A percentile compares a stretch with the other conserved stretches of the same genome.
Evolutionary conservation across 2,888 invertebrate genomes (phyloP).

Genomic region (Sycophila texana): DNA sequence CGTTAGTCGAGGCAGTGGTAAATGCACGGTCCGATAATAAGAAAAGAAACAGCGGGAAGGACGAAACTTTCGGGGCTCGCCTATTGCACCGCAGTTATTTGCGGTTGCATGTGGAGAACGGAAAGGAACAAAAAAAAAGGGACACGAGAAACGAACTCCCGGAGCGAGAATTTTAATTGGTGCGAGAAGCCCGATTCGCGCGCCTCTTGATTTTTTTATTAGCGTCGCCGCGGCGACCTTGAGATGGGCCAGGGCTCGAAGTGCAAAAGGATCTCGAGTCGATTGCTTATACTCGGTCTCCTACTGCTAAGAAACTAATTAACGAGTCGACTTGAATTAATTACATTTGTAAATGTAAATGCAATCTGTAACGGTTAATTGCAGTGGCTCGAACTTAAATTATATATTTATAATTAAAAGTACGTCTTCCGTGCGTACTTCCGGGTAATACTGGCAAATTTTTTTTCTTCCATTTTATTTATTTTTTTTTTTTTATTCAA

Average conservation of each 20-base stretch:
- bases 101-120: neutral
- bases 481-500: too few species aligned
- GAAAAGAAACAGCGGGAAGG: neutral
- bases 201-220: neutral
- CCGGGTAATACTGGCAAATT: too few species aligned
- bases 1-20: too few species aligned
- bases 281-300: too few species aligned
- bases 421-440: neutral
- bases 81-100: neutral
- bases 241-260: neutral
- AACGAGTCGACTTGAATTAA: neutral
- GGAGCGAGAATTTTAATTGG: slow-evolving; percentile 41
- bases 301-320: slow-evolving; percentile 32
- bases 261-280: too few species aligned
- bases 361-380: too few species aligned
- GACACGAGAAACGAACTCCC: neutral
- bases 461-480: too few species aligned
- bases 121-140: neutral
- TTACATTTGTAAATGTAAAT: too few species aligned
- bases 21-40: neutral
- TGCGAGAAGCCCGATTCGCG: slow-evolving; percentile 3
- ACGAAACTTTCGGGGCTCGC: neutral
- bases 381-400: too few species aligned
- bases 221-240: slow-evolving; percentile 26
- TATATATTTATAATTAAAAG: neutral